These are phyloP conservation scores for Todiramphus saurophagus DNA, from an alignment of 2,113 vertebrate genomes.

Conservation along the genomic window DNA sequence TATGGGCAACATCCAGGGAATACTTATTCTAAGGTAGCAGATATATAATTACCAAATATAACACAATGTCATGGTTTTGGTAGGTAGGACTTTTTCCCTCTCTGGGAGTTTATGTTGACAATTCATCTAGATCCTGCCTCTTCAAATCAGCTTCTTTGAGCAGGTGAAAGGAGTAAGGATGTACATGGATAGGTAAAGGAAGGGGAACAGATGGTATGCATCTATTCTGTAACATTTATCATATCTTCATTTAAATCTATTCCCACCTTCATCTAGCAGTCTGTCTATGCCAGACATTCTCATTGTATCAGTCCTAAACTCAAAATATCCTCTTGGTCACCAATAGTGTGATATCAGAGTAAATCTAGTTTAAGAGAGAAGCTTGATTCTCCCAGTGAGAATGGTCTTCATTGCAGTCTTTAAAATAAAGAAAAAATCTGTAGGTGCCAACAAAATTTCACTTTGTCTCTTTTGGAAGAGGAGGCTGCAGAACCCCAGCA, in stretches of 20 bases:
- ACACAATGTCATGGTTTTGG: neutral
- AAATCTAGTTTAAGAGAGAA: neutral
- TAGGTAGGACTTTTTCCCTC: neutral
- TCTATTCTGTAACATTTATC: neutral
- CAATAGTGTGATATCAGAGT: neutral
- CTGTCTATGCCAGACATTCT: neutral
- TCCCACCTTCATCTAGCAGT: neutral
- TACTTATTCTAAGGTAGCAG: neutral
- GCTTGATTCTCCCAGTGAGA: neutral
- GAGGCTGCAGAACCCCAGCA: fast-evolving
- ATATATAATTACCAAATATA: neutral
- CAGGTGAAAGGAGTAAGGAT: neutral
- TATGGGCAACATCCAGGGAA: neutral
- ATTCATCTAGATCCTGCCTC: neutral
- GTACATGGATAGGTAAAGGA: neutral
- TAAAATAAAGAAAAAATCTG: neutral
- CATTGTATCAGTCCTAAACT: neutral
- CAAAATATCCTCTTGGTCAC: neutral
- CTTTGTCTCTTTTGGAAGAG: neutral
- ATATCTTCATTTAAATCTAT: neutral
- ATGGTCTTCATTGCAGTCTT: neutral
- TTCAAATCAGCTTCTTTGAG: neutral
- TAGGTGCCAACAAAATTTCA: neutral
- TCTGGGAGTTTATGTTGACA: neutral
- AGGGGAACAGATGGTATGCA: fast-evolving